Base-by-base conservation (phyloP, 2,888 invertebrate genomes). In the Drosophila pegasa region DNA sequence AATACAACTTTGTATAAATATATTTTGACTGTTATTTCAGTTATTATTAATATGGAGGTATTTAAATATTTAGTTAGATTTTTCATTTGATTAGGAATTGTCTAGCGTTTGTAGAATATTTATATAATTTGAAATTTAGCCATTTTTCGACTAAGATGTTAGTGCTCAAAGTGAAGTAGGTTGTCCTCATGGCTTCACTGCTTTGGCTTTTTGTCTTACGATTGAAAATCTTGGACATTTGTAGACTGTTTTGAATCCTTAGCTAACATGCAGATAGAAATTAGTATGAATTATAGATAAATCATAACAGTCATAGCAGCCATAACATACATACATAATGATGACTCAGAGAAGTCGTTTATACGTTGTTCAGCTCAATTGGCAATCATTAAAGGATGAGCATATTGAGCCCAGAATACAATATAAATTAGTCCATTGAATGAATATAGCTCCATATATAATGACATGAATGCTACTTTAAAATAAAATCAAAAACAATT, bases 231-330 rank as follows among this genome's bases (percentile, higher is more conserved):
- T 29, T 20, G 18, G 0, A 14, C 7, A 14, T 40, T 2, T 14
- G 1, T 0, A 12, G 0, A 12, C 1, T 14, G 2, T 40, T 7
- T 22, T 12, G 1, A 12, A 14, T 8, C 22, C 14, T 2, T 14
- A 22, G 1, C 14, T 1, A 8, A 41, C 14, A 8, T 22, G 1
- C 1, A 14, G 1, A 22, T 3, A 6, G 0, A 1, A 22, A 40
- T 20, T 18, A 0, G 0, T 3, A 9, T 18, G 3, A 18, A 38
- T 18, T 38, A 18, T 18, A 18, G 4, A 38, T n/a, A 38, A 1
- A 38, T 38, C n/a, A 38, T 18, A 10, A 18, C 14, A 1, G 0
- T 0, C 5, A 3, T 33, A 14, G 14, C 5, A 33, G 5, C 14
- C 4, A 14, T n/a, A n/a, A n/a, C n/a, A n/a, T n/a, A n/a, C n/a